Evolutionary conservation across 92 coral and sea anemone genomes (phyloP).

Genomic region (Phymanthus crucifer): DNA sequence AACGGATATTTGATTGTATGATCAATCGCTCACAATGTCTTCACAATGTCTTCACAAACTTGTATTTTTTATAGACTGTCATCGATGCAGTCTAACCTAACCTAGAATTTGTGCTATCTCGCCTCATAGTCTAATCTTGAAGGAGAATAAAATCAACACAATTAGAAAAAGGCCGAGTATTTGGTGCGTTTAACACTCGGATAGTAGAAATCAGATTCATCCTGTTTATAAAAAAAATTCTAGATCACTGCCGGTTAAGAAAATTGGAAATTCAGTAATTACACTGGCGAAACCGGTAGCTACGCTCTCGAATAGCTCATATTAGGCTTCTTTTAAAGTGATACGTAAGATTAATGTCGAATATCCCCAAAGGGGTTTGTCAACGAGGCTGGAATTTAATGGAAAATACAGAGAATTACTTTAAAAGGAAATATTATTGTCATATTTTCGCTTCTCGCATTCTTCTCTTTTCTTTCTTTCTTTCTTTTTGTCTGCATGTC

Average conservation of each 20-base stretch:
- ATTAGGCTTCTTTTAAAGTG: background rate
- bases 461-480: background rate
- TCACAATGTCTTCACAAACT: too few species aligned
- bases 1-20: too few species aligned
- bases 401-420: background rate
- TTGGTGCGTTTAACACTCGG: background rate
- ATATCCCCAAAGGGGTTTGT: background rate
- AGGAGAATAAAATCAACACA: background rate
- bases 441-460: too few species aligned
- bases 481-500: too few species aligned
- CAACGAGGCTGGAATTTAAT: background rate
- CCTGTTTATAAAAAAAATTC: background rate
- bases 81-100: background rate
- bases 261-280: background rate
- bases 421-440: background rate
- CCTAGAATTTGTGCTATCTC: background rate
- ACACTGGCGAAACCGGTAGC: background rate
- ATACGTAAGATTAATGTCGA: slow-evolving; percentile 2
- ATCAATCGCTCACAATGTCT: too few species aligned
- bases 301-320: background rate
- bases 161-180: background rate
- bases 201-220: background rate
- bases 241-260: background rate
- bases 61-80: too few species aligned
- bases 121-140: background rate